Evolutionary conservation across 2,888 invertebrate genomes (phyloP).

Genomic region (Scrobipalpa costella): DNA sequence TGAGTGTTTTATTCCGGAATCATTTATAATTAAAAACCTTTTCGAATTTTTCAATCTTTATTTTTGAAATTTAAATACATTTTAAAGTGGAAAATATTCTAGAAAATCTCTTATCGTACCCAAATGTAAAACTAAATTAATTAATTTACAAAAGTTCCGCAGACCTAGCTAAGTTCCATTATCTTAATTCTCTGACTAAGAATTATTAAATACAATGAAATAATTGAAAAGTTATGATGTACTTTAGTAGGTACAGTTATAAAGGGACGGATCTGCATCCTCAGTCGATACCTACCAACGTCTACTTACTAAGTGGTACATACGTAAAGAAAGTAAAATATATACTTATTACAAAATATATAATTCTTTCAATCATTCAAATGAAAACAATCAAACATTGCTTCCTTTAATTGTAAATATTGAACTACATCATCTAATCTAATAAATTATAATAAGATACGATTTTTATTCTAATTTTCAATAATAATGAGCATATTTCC

Average conservation of each 20-base stretch:
- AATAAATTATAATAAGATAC: slow-evolving; percentile 41
- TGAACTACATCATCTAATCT: slow-evolving; percentile 36
- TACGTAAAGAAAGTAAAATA: slow-evolving; percentile 43
- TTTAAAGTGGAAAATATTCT: slow-evolving; percentile 61
- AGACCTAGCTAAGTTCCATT: slow-evolving; percentile 49
- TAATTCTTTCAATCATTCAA: slow-evolving; percentile 39
- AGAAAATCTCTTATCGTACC: slow-evolving; percentile 52
- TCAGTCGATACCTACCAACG: slow-evolving; percentile 44
- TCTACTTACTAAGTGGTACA: slow-evolving; percentile 37
- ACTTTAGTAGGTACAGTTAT: slow-evolving; percentile 40
- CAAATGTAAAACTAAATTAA: slow-evolving; percentile 49
- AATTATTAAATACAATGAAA: slow-evolving; percentile 43
- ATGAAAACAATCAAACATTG: slow-evolving; percentile 33
- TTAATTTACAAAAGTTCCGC: slow-evolving; percentile 58
- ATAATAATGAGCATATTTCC: slow-evolving; percentile 59
- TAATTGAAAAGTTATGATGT: slow-evolving; percentile 38
- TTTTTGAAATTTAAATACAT: slow-evolving; percentile 74
- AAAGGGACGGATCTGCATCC: slow-evolving; percentile 50
- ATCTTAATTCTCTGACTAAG: slow-evolving; percentile 57
- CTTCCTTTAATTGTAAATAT: slow-evolving; percentile 33
- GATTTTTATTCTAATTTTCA: slow-evolving; percentile 46
- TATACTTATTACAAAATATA: slow-evolving; percentile 46
- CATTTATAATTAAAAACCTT: slow-evolving; percentile 24
- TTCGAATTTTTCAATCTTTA: slow-evolving; percentile 57
- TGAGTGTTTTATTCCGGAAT: not conserved